Evolutionary conservation across 2,797 vertebrate species (phyloP).

Genomic region (Pteronotus mesoamericanus): DNA sequence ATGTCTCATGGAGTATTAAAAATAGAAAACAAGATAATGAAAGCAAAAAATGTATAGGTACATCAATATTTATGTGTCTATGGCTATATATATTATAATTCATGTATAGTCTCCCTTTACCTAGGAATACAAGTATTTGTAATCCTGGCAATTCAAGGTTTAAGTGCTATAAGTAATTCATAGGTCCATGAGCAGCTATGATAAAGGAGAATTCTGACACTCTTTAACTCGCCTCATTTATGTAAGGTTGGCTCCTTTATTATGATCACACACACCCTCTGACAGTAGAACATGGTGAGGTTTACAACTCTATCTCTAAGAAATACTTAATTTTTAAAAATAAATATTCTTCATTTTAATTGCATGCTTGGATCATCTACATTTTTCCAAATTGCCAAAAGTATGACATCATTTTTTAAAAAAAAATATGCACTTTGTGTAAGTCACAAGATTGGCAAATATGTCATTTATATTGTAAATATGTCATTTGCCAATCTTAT

Average conservation of each 20-base stretch:
- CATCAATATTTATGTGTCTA: not conserved
- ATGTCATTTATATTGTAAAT: no score
- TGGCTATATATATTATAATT: not conserved
- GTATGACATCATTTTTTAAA: not conserved
- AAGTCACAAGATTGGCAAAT: not conserved
- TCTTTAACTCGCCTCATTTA: not conserved
- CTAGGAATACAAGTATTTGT: not conserved
- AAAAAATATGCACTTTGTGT: not conserved
- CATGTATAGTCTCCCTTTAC: not conserved
- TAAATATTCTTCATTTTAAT: not conserved
- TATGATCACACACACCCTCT: not conserved
- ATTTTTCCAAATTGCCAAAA: not conserved
- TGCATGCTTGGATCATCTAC: not conserved
- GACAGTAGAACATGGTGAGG: not conserved
- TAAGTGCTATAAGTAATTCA: not conserved
- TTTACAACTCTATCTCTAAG: not conserved
- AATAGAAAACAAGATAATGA: not conserved
- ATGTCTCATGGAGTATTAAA: not conserved
- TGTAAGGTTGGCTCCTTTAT: not conserved
- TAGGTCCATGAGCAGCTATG: not conserved
- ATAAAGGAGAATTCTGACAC: not conserved
- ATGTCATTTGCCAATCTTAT: no score
- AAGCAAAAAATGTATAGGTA: not conserved
- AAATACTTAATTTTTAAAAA: not conserved
- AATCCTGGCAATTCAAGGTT: not conserved